Evolutionary conservation across 1,140 invertebrate species (phyloP).

Genomic region (Belonocnema kinseyi): DNA sequence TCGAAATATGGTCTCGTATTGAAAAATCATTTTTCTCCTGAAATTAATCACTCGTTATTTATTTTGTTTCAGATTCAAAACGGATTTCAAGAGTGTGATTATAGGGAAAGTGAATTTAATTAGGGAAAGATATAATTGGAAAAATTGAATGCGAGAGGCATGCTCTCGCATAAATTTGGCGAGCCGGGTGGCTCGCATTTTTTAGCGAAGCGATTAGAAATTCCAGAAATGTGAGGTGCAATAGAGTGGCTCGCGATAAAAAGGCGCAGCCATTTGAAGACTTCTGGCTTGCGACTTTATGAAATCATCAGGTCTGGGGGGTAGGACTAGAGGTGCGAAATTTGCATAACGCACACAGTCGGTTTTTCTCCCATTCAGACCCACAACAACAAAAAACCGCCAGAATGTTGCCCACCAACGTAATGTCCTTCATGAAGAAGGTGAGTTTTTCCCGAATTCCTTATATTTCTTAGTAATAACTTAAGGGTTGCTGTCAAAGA

Average conservation of each 20-base stretch:
- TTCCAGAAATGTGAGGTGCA: slow-evolving; percentile 41
- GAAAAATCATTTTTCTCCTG: too few species aligned
- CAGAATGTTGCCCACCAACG: slow-evolving; percentile 85
- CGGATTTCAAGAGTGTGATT: neutral
- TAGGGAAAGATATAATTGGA: neutral
- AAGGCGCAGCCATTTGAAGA: slow-evolving; percentile 42
- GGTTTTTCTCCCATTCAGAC: slow-evolving; percentile 46
- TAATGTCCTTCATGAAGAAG: slow-evolving; percentile 90
- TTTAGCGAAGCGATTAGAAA: slow-evolving; percentile 42
- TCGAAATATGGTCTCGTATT: too few species aligned
- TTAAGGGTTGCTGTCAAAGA: too few species aligned
- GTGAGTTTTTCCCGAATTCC: slow-evolving; percentile 74
- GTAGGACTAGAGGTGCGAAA: slow-evolving; percentile 47
- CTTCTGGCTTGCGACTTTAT: slow-evolving; percentile 53
- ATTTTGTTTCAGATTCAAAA: slow-evolving; percentile 8
- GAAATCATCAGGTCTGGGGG: slow-evolving; percentile 45
- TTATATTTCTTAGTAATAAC: neutral
- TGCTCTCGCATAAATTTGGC: slow-evolving; percentile 46
- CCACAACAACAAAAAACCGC: slow-evolving; percentile 38
- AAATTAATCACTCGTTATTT: too few species aligned
- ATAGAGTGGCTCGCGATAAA: slow-evolving; percentile 25
- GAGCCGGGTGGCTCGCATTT: slow-evolving; percentile 53
- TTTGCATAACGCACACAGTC: slow-evolving; percentile 45
- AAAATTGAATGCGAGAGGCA: slow-evolving; percentile 38
- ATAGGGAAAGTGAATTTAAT: neutral